Evolutionary conservation across 64 coral and sea anemone species (phyloP).

Genomic region (Actinia tenebrosa): DNA sequence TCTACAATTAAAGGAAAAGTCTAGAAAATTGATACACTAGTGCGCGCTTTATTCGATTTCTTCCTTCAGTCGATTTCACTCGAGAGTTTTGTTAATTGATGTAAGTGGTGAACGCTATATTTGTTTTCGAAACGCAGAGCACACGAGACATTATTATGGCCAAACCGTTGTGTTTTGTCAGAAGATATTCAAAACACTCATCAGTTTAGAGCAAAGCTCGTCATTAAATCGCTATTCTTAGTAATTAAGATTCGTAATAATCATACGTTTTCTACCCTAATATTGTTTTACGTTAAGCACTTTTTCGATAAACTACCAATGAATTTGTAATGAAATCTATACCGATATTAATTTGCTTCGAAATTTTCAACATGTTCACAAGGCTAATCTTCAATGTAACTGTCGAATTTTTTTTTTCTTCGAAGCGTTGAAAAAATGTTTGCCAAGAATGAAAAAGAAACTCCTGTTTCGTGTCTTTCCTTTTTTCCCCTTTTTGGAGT

Average conservation of each 20-base stretch:
- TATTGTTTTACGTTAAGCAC: background rate
- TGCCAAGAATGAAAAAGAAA: background rate
- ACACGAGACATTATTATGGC: background rate
- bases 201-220: background rate
- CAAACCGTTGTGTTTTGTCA: background rate
- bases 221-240: background rate
- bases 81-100: slow-evolving; percentile 11
- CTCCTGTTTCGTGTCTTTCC: background rate
- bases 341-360: background rate
- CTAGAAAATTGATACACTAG: background rate
- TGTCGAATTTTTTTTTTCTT: background rate
- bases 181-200: background rate
- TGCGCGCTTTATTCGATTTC: background rate
- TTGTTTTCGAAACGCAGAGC: slow-evolving; percentile 9
- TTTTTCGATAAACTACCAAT: background rate
- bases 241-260: background rate
- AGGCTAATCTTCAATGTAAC: background rate
- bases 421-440: background rate
- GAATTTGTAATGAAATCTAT: background rate
- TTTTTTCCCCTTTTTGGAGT: background rate
- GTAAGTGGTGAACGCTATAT: slow-evolving; percentile 14
- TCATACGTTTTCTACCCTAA: background rate
- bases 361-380: background rate
- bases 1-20: background rate
- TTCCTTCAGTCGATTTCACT: background rate